A percentile compares a stretch with the other conserved stretches of the same genome.
phyloP scores from a whole-genome alignment of 2,888 invertebrate genomes.

The Tetranychus piercei region DNA sequence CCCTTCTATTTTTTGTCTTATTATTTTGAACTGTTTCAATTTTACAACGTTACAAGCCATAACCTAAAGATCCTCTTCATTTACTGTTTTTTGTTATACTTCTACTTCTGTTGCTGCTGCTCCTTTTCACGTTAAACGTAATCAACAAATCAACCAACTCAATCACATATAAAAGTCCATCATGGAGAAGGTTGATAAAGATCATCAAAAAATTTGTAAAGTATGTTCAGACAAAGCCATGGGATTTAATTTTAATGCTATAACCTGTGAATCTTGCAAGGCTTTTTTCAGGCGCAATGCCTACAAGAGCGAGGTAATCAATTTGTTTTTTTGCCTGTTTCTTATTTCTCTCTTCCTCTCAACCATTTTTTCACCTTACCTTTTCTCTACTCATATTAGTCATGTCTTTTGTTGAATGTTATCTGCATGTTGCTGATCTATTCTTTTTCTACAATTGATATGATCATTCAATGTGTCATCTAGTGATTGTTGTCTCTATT shows the following conservation, averaged over 20 bases:
- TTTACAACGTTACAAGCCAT: too few species aligned
- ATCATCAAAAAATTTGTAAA: constrained; percentile 41
- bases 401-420: too few species aligned
- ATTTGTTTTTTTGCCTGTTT: background rate
- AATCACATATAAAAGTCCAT: background rate
- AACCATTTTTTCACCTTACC: background rate
- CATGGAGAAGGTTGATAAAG: background rate
- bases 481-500: too few species aligned
- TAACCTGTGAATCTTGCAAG: constrained; percentile 90
- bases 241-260: constrained; percentile 84
- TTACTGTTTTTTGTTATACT: background rate
- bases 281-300: constrained; percentile 90
- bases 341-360: background rate
- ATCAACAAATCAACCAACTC: background rate
- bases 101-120: background rate
- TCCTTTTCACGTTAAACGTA: background rate
- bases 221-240: constrained; percentile 88
- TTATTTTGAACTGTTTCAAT: too few species aligned
- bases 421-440: too few species aligned
- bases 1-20: background rate
- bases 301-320: constrained; percentile 3
- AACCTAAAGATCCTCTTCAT: background rate
- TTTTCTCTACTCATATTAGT: background rate
- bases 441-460: too few species aligned
- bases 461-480: too few species aligned